Evolutionary conservation across 2,888 invertebrate species (phyloP).

Genomic region (Trissoscelio sp.): DNA sequence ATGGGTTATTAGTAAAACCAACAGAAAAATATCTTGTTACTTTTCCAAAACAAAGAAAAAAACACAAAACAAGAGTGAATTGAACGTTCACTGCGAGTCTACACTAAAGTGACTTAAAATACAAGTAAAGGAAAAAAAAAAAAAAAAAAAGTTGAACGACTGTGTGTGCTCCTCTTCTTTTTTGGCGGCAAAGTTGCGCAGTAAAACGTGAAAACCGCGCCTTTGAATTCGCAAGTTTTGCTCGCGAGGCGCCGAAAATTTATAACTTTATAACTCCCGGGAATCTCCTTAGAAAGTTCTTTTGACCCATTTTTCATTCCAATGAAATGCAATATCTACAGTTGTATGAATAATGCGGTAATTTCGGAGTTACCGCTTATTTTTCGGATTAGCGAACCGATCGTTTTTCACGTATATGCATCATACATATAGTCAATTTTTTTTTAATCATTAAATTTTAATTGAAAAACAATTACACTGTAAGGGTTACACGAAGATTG

Average conservation of each 20-base stretch:
- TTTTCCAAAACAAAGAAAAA: too few species aligned
- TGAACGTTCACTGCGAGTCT: too few species aligned
- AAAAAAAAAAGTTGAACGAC: too few species aligned
- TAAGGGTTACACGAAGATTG: too few species aligned
- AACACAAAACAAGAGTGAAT: too few species aligned
- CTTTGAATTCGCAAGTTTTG: conserved; percentile 47
- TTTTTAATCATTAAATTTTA: too few species aligned
- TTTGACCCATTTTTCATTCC: conserved; percentile 56
- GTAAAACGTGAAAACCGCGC: conserved; percentile 44
- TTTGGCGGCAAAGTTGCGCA: conserved; percentile 31
- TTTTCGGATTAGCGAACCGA: conserved; percentile 25
- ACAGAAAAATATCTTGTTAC: too few species aligned
- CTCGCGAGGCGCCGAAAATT: conserved; percentile 42
- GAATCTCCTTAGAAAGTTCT: conserved; percentile 58
- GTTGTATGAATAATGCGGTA: conserved; percentile 33
- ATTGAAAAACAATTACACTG: too few species aligned
- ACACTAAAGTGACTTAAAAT: too few species aligned
- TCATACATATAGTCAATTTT: too few species aligned
- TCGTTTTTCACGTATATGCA: conserved; percentile 6
- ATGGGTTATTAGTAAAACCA: too few species aligned
- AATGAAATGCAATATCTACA: conserved; percentile 52
- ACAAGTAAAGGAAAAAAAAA: too few species aligned
- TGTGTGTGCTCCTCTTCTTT: background rate
- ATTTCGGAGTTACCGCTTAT: conserved; percentile 27
- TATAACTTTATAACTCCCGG: conserved; percentile 63